Evolutionary conservation across 2,888 invertebrate species (phyloP).

Genomic region (Meiosimyza platycephala): DNA sequence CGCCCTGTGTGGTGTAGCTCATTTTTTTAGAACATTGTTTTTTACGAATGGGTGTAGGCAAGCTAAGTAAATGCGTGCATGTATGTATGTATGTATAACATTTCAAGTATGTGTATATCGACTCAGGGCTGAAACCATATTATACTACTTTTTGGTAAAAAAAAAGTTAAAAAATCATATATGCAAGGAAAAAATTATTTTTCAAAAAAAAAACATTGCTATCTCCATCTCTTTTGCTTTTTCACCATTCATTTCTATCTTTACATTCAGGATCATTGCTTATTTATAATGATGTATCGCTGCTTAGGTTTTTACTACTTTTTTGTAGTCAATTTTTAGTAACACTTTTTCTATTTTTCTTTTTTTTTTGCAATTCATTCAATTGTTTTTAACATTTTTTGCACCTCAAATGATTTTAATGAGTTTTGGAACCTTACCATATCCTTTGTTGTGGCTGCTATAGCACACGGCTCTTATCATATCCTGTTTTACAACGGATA

Average conservation of each 20-base stretch:
- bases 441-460: background rate
- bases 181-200: background rate
- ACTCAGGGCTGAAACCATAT: background rate
- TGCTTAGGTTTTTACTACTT: background rate
- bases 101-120: slow-evolving; percentile 8
- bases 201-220: background rate
- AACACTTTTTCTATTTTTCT: background rate
- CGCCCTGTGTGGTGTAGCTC: slow-evolving; percentile 11
- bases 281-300: slow-evolving; percentile 24
- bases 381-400: slow-evolving; percentile 16
- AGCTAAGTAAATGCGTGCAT: background rate
- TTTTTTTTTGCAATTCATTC: slow-evolving; percentile 3
- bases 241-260: background rate
- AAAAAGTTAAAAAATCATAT: background rate
- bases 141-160: background rate
- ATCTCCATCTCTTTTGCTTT: slow-evolving; percentile 4
- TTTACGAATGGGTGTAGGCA: slow-evolving; percentile 22
- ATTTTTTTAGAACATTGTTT: slow-evolving; percentile 29
- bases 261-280: slow-evolving; percentile 15
- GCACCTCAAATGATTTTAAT: slow-evolving; percentile 6
- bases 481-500: slow-evolving; percentile 1
- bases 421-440: background rate
- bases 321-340: background rate
- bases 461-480: slow-evolving; percentile 4
- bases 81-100: background rate